Conservation (phyloP, 2,113 vertebrate genomes). For the Chlamydotis undulata region DNA sequence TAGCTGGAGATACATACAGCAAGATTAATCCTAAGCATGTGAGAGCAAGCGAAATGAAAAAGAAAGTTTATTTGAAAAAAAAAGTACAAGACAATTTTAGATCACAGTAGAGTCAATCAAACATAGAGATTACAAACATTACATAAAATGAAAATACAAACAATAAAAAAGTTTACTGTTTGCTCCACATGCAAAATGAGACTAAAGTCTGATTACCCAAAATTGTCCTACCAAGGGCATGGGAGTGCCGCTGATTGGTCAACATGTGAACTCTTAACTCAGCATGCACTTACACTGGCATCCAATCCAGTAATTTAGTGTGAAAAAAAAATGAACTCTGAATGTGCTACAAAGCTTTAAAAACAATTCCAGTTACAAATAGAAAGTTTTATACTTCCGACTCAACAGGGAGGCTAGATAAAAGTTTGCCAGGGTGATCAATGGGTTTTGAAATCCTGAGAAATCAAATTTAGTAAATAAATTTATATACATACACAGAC, state of each 20-base stretch:
- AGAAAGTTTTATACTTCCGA: background rate
- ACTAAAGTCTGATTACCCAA: background rate
- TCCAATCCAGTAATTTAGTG: background rate
- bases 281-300: background rate
- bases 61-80: background rate
- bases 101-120: background rate
- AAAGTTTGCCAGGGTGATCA: background rate
- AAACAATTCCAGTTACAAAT: background rate
- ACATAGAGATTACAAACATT: background rate
- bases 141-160: background rate
- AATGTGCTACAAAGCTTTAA: background rate
- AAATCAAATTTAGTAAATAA: background rate
- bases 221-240: background rate
- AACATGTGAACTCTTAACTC: background rate
- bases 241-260: background rate
- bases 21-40: background rate
- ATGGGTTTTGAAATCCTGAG: background rate
- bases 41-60: background rate
- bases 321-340: fast-evolving
- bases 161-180: background rate
- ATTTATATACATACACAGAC: background rate
- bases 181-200: background rate
- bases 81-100: background rate
- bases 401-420: background rate
- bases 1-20: background rate